Conservation (phyloP, 2,113 vertebrate species). For the Mormyrus iriodes region DNA sequence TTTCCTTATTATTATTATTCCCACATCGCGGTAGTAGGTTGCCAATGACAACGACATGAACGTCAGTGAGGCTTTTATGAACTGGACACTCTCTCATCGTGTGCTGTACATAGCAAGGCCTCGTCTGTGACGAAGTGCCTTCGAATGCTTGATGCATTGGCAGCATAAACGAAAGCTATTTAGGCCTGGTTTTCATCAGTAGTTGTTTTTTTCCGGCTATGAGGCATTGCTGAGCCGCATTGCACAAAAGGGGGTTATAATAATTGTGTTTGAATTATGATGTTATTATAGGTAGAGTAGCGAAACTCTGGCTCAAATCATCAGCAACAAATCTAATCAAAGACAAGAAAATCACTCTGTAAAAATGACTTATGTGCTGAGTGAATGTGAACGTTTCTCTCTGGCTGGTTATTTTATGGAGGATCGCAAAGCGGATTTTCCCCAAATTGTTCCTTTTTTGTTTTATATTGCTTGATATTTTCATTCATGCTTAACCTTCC, state of each 20-base stretch:
- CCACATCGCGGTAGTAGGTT: neutral
- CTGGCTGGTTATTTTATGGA: neutral
- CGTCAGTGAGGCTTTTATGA: neutral
- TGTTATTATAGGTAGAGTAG: constrained; percentile 28
- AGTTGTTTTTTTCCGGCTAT: neutral
- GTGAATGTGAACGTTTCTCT: neutral
- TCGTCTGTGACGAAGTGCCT: neutral
- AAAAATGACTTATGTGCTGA: constrained; percentile 30
- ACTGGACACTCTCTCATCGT: neutral
- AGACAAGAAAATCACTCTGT: constrained; percentile 30
- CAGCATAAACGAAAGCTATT: neutral
- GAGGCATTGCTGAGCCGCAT: neutral
- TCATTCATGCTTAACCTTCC: neutral
- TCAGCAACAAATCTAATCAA: constrained; percentile 30
- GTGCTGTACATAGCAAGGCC: neutral
- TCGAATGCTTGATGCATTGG: neutral
- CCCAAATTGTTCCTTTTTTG: neutral
- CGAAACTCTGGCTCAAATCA: constrained; percentile 26
- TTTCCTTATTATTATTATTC: neutral
- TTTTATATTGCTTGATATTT: neutral
- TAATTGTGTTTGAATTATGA: constrained; percentile 33
- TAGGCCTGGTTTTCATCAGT: neutral
- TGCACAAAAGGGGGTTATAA: neutral
- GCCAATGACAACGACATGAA: neutral
- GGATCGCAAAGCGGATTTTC: neutral